phyloP scores from a whole-genome alignment of 2,797 vertebrate species.

The Poeciliopsis presidionis region DNA sequence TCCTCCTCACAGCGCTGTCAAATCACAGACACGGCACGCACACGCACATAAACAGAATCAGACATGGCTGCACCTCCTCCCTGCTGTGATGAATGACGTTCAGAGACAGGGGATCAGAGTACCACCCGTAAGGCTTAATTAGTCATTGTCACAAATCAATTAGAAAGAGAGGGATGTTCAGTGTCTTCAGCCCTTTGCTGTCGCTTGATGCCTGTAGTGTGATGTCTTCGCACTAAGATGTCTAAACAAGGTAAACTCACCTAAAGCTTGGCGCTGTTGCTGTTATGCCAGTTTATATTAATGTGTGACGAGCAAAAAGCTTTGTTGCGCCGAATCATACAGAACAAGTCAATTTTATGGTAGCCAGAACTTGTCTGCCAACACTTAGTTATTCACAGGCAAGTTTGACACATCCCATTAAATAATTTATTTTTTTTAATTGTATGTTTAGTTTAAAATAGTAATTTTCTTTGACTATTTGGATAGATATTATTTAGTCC shows the following conservation, averaged over 20 bases:
- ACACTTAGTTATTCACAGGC: constrained; percentile 21
- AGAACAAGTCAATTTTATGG: constrained; percentile 6
- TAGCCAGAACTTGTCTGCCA: not conserved
- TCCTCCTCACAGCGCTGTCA: constrained; percentile 31
- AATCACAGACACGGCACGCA: constrained; percentile 22
- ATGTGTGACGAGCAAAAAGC: not conserved
- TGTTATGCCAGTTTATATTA: not conserved
- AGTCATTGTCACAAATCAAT: constrained; percentile 80
- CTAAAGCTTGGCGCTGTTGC: constrained; percentile 4
- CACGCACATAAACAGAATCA: constrained; percentile 57
- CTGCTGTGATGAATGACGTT: constrained; percentile 74
- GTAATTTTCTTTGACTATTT: constrained; percentile 44
- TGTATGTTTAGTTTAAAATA: constrained; percentile 36
- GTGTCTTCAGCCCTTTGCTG: constrained; percentile 50
- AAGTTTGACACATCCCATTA: constrained; percentile 31
- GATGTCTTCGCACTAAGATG: constrained; percentile 9
- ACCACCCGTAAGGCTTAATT: constrained; percentile 72
- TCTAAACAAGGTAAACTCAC: constrained; percentile 21
- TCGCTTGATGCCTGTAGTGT: constrained; percentile 27
- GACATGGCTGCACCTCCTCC: constrained; percentile 48
- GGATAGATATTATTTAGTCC: constrained; percentile 29
- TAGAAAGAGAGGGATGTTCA: constrained; percentile 57
- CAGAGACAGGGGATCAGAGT: constrained; percentile 67
- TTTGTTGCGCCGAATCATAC: not conserved
- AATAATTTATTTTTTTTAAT: constrained; percentile 25